Conservation (phyloP, 92 coral and sea anemone species). For the Parazoanthus darwini region DNA sequence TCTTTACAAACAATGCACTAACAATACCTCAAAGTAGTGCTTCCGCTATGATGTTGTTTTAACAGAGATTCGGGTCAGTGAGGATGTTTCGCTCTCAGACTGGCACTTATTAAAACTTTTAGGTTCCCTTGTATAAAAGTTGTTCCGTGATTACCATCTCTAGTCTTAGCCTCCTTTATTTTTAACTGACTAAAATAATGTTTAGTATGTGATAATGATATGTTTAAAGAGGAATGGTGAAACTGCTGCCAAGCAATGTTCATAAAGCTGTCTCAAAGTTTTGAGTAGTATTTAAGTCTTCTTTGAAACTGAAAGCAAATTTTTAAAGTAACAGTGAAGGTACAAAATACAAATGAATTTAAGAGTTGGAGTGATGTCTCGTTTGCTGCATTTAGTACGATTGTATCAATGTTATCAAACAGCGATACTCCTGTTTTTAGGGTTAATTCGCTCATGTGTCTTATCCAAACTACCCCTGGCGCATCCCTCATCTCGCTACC, state of each 20-base stretch:
- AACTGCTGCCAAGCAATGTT: too few relatives aligned
- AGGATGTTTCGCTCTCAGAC: neutral
- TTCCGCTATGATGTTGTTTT: neutral
- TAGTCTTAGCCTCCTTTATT: neutral
- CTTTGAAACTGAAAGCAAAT: too few relatives aligned
- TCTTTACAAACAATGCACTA: neutral
- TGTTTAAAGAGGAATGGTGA: neutral
- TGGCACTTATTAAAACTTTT: neutral
- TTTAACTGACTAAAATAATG: neutral
- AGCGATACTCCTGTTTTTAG: neutral
- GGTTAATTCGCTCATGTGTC: neutral
- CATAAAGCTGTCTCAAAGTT: too few relatives aligned
- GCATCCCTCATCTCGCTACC: neutral
- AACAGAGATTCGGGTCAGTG: constrained; percentile 5
- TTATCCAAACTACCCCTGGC: neutral
- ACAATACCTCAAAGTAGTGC: neutral
- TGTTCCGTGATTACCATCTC: neutral
- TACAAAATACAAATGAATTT: too few relatives aligned
- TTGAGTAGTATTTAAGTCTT: too few relatives aligned
- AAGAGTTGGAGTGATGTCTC: neutral
- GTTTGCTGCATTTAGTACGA: neutral
- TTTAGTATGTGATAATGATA: too few relatives aligned
- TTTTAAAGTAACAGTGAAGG: too few relatives aligned
- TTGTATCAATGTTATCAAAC: neutral
- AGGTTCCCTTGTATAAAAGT: neutral